A percentile compares a stretch with the other conserved stretches of the same genome.
Evolutionary conservation across 2,888 invertebrate species (phyloP).

Genomic region (Aelia acuminata): DNA sequence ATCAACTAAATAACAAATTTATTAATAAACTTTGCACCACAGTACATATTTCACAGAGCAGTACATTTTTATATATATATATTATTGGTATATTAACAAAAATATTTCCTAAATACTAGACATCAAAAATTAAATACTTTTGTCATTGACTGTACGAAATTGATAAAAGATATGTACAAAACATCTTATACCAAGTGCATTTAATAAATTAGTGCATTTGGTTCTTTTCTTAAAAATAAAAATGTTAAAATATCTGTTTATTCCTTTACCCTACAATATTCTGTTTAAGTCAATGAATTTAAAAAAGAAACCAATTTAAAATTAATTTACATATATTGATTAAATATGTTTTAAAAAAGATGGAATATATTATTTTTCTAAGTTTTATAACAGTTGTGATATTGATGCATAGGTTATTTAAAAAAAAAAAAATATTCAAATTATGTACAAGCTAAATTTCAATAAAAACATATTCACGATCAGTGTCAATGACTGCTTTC

Average conservation of each 20-base stretch:
- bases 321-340: not conserved
- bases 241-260: not conserved
- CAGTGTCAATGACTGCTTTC: not conserved
- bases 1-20: conserved; percentile 45
- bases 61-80: conserved; percentile 33
- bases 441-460: conserved; percentile 12
- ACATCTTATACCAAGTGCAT: conserved; percentile 56
- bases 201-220: conserved; percentile 62
- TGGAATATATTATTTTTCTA: conserved; percentile 27
- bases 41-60: conserved; percentile 30
- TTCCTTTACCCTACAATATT: not conserved
- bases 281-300: not conserved
- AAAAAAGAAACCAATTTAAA: not conserved
- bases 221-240: conserved; percentile 5
- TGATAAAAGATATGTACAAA: conserved; percentile 34
- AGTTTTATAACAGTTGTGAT: not conserved
- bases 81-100: conserved; percentile 46
- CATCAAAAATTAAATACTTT: conserved; percentile 24
- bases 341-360: not conserved
- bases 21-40: conserved; percentile 43
- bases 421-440: not conserved
- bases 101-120: conserved; percentile 25
- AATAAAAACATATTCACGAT: not conserved
- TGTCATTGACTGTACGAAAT: conserved; percentile 4
- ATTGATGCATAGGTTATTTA: not conserved